These are phyloP conservation scores for Muntiacus reevesi DNA, from an alignment of 2,113 vertebrate genomes.

Conservation along the genomic window DNA sequence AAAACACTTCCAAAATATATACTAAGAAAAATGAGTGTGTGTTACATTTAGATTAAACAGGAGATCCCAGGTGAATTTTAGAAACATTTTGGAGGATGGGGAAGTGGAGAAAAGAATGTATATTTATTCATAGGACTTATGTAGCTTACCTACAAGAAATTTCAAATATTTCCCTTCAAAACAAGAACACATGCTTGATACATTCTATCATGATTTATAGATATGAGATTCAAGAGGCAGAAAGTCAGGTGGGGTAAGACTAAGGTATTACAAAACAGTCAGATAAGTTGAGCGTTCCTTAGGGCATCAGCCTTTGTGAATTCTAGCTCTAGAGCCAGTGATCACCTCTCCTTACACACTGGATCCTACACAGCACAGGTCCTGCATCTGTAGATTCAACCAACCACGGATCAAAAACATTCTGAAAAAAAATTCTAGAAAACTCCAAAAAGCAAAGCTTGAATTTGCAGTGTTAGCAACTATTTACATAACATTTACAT, in stretches of 20 bases:
- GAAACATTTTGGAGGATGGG: neutral
- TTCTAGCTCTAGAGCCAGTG: neutral
- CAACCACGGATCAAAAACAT: neutral
- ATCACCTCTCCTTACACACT: neutral
- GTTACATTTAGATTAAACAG: neutral
- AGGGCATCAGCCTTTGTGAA: neutral
- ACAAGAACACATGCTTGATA: neutral
- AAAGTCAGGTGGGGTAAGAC: neutral
- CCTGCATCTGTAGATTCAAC: neutral
- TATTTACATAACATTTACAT: neutral
- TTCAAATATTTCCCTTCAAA: slow-evolving; percentile 20
- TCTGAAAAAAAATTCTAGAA: neutral
- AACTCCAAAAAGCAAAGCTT: neutral
- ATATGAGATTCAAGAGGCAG: neutral
- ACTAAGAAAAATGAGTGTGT: neutral
- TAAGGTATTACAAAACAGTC: neutral
- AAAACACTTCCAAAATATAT: slow-evolving; percentile 5
- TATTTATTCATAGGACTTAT: neutral
- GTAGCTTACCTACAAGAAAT: neutral
- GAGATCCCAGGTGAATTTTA: neutral
- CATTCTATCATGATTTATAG: neutral
- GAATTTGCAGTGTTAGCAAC: neutral
- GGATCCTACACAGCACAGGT: neutral
- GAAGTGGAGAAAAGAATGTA: neutral
- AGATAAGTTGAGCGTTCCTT: neutral